A percentile compares a stretch with the other conserved stretches of the same genome.
Conservation (phyloP, 2,888 invertebrate genomes). For the Adelphocoris suturalis region DNA sequence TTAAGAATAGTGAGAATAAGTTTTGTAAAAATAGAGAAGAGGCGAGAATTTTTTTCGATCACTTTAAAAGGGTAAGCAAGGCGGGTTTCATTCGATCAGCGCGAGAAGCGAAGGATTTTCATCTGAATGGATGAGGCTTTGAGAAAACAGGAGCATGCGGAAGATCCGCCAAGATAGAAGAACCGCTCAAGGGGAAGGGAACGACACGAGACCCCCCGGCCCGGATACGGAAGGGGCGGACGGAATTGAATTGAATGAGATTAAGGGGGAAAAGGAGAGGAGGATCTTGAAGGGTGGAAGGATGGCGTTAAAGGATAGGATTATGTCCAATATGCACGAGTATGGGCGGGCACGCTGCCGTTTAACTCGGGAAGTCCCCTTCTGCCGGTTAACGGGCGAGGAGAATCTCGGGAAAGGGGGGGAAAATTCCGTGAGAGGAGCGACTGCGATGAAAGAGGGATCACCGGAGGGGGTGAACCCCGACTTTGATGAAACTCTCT, state of each 20-base stretch:
- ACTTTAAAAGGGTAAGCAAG: slow-evolving; percentile 58
- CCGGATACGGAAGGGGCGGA: not conserved
- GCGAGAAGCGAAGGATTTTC: slow-evolving; percentile 46
- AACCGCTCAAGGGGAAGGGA: slow-evolving; percentile 50
- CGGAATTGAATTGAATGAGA: slow-evolving; percentile 63
- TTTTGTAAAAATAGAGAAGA: not conserved
- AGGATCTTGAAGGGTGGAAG: not conserved
- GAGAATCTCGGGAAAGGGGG: not conserved
- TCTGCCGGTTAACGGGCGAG: slow-evolving; percentile 27
- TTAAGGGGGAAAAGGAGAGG: slow-evolving; percentile 29
- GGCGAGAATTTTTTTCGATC: not conserved
- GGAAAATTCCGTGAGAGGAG: slow-evolving; percentile 3
- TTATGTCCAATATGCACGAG: slow-evolving; percentile 69
- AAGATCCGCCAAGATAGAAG: slow-evolving; percentile 55
- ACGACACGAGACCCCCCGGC: not conserved
- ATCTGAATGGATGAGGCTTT: slow-evolving; percentile 54
- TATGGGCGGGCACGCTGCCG: slow-evolving; percentile 26
- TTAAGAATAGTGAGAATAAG: no score
- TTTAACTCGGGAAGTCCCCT: slow-evolving; percentile 1
- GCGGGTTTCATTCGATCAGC: slow-evolving; percentile 52
- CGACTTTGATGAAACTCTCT: slow-evolving; percentile 42
- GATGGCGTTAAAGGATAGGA: slow-evolving; percentile 65
- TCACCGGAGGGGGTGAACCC: slow-evolving; percentile 1
- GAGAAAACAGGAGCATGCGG: slow-evolving; percentile 45
- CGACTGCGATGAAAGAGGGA: slow-evolving; percentile 13